phyloP scores from a whole-genome alignment of 2,113 vertebrate species.

The Dasyornis broadbenti region DNA sequence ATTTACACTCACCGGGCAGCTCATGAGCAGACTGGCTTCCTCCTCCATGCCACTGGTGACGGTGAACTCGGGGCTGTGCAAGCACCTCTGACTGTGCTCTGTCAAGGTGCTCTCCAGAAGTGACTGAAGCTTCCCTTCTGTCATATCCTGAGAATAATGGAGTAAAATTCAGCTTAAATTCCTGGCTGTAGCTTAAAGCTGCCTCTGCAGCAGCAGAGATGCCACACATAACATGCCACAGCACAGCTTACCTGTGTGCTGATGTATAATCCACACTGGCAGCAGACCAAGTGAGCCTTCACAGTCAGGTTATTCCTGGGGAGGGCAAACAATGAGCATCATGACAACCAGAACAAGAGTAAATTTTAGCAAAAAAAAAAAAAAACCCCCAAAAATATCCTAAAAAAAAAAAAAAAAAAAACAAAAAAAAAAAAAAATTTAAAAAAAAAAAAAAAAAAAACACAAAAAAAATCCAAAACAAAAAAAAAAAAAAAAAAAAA shows the following conservation, averaged over 20 bases:
- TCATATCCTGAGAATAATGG: slow-evolving; percentile 47
- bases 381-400: too few relatives aligned
- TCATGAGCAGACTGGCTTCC: slow-evolving; percentile 72
- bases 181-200: neutral
- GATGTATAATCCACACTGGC: slow-evolving; percentile 74
- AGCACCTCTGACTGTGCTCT: slow-evolving; percentile 66
- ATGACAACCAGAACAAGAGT: neutral
- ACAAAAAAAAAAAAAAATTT: neutral
- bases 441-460: neutral
- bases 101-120: slow-evolving; percentile 61
- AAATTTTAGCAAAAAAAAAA: neutral
- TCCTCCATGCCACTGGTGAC: slow-evolving; percentile 62
- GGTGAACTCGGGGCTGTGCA: slow-evolving; percentile 61
- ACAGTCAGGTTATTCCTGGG: slow-evolving; percentile 70
- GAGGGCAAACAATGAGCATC: neutral
- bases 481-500: neutral
- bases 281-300: slow-evolving; percentile 45
- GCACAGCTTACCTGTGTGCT: slow-evolving; percentile 56
- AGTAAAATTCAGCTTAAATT: neutral
- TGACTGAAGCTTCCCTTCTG: slow-evolving; percentile 57
- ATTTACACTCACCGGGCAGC: slow-evolving; percentile 59
- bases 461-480: neutral
- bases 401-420: neutral
- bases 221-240: accelerated
- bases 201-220: neutral